A percentile compares a stretch with the other conserved stretches of the same genome.
Conservation (phyloP, 2,888 invertebrate genomes). For the Latrodectus elegans region DNA sequence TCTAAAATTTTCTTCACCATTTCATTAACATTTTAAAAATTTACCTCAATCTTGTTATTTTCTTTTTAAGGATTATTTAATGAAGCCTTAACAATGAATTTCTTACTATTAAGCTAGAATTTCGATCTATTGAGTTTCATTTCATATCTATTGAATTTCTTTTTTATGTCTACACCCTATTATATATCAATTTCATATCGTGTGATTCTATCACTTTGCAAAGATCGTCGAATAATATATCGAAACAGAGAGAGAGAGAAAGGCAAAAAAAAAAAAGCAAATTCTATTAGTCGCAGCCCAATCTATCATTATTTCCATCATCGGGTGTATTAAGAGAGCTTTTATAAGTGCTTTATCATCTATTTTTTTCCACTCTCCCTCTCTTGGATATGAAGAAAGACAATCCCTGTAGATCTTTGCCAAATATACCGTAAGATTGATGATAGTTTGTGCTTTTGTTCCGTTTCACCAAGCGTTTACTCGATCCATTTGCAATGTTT, state of each 20-base stretch:
- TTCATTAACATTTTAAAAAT: too few relatives aligned
- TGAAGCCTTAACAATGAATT: too few relatives aligned
- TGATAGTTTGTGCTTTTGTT: background rate
- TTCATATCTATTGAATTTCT: too few relatives aligned
- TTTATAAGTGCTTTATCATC: conserved; percentile 10
- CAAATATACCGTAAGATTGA: background rate
- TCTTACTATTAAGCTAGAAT: too few relatives aligned
- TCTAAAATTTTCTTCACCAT: too few relatives aligned
- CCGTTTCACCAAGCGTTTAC: background rate
- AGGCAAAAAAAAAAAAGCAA: background rate
- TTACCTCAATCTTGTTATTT: too few relatives aligned
- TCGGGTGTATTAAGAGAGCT: conserved; percentile 17
- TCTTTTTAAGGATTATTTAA: too few relatives aligned
- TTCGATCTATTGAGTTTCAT: too few relatives aligned
- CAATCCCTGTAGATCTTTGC: background rate
- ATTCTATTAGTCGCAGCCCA: background rate
- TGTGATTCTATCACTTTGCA: too few relatives aligned
- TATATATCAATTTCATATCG: too few relatives aligned
- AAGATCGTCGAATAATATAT: too few relatives aligned
- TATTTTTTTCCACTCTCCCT: background rate
- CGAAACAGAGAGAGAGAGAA: background rate
- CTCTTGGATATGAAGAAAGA: background rate
- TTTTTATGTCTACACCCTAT: too few relatives aligned
- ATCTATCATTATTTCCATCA: conserved; percentile 2
- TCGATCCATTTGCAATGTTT: background rate